phyloP scores from a whole-genome alignment of 2,888 invertebrate species.

The Nymphalis c-album region DNA sequence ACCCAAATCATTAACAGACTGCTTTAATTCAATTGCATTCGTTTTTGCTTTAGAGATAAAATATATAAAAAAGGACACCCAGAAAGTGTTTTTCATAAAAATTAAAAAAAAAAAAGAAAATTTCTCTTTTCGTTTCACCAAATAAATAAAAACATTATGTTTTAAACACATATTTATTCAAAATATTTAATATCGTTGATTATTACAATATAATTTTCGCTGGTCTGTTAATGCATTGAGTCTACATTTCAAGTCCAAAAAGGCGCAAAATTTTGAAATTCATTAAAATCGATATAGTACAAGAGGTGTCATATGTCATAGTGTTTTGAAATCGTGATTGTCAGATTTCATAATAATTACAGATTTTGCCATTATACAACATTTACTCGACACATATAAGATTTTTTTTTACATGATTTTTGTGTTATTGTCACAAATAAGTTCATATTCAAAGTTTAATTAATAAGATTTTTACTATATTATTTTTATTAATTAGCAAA shows the following conservation, averaged over 20 bases:
- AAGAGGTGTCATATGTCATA: conserved; percentile 3
- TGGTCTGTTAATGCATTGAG: conserved; percentile 38
- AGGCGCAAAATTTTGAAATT: not conserved
- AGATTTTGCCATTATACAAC: not conserved
- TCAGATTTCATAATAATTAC: not conserved
- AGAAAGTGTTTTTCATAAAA: conserved; percentile 10
- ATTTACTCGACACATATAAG: conserved; percentile 1
- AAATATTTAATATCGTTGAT: not conserved
- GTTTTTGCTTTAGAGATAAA: conserved; percentile 9
- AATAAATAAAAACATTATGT: not conserved
- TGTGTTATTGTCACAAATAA: conserved; percentile 22
- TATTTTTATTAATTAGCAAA: conserved; percentile 33
- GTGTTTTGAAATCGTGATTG: conserved; percentile 1
- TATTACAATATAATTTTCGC: not conserved
- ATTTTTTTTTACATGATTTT: conserved; percentile 17
- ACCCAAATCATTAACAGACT: conserved; percentile 38
- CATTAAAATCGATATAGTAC: conserved; percentile 7
- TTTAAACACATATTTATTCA: not conserved
- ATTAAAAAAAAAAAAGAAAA: not conserved
- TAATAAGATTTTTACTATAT: conserved; percentile 20
- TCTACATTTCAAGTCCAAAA: conserved; percentile 16
- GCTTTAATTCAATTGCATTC: conserved; percentile 6
- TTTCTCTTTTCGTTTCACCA: not conserved
- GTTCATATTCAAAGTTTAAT: not conserved
- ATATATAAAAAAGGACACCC: conserved; percentile 28